A percentile compares a stretch with the other conserved stretches of the same genome.
phyloP scores from a whole-genome alignment of 2,797 vertebrate genomes.

The Xerus rutilus region DNA sequence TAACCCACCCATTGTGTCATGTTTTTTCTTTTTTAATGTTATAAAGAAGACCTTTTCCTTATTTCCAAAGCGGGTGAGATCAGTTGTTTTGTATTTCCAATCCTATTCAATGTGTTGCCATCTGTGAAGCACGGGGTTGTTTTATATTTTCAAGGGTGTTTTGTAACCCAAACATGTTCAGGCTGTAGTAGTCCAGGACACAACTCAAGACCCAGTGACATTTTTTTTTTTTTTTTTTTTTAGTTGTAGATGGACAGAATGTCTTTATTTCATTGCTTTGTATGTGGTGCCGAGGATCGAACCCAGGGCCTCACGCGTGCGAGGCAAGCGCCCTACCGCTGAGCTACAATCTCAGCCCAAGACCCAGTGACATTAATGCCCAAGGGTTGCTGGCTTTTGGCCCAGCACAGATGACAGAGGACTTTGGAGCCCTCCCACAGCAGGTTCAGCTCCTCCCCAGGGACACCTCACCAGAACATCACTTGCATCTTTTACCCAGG shows the following conservation, averaged over 20 bases:
- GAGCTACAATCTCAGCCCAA: neutral
- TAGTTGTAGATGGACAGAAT: too few relatives aligned
- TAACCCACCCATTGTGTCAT: neutral
- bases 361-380: neutral
- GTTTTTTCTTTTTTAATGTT: neutral
- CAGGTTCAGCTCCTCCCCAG: neutral
- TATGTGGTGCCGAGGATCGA: too few relatives aligned
- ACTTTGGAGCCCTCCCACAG: fast-evolving
- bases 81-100: slow-evolving; percentile 33
- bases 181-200: neutral
- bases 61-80: neutral
- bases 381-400: neutral
- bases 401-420: neutral
- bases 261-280: too few relatives aligned
- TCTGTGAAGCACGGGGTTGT: neutral
- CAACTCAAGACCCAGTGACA: neutral
- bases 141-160: neutral
- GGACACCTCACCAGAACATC: neutral
- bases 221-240: too few relatives aligned
- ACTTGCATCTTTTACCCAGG: neutral
- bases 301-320: too few relatives aligned
- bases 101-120: neutral
- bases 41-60: neutral
- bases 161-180: neutral
- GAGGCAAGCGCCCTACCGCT: too few relatives aligned